Evolutionary conservation across 2,113 vertebrate species (phyloP), one percentile per base, ranked within the genome.

Genomic region (Ancistrus triradiatus): DNA sequence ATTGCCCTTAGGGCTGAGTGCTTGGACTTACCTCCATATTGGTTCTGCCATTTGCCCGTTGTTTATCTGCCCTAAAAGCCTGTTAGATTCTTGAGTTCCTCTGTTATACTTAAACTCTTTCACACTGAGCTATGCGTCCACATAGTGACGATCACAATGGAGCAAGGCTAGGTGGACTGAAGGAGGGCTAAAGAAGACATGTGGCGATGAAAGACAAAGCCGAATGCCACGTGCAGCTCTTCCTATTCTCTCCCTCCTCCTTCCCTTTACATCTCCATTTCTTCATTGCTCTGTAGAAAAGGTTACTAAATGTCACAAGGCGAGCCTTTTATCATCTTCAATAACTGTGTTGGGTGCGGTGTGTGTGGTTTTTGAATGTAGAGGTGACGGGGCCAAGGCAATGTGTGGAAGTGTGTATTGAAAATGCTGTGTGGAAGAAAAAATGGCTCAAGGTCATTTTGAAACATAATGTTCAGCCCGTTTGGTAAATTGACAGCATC

Each of bases 291-390:
- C 72, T 58, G 66, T 77, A 82, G 83, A 89, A 74, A 90, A 90
- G 88, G 88, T 90, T 89, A 88, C 84, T 88, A 90, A 90, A 90
- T 90, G 87, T 89, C 88, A 90, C 81, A 82, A 76, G 81, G 81
- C 55, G 80, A 86, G 83, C 85, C 87, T 85, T n/a, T 89, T 87
- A 85, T 88, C 87, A 70, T 87, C 84, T 89, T 89, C 87, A 86
- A 84, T 86, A 78, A 81, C 75, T 35, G 19, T 46, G 80, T 68
- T 52, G 74, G n/a, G 67, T n/a, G 65, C 18, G 40, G 55, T 61
- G 59, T 60, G 65, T 59, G 57, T 31, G 49, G 31, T 38, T 4
- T 59, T 31, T 53, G 50, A 53, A n/a, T 46, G 18, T 37, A 48
- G 37, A 31, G 40, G 42, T 65, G 63, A 65, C 33, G 14, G 15